phyloP scores from a whole-genome alignment of 2,113 vertebrate species.

The Octodon degus region DNA sequence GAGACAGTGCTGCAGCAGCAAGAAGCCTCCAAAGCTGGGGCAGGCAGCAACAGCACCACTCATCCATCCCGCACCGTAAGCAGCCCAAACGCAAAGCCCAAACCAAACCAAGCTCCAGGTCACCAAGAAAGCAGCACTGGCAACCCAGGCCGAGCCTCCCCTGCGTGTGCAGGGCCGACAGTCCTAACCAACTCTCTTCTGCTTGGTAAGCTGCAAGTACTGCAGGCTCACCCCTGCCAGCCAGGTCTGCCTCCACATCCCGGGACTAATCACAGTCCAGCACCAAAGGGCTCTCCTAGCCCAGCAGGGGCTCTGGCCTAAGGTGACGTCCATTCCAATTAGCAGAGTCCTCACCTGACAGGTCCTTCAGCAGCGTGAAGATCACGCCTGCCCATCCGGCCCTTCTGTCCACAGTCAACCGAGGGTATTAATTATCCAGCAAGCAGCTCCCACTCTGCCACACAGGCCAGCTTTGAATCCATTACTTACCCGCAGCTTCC shows the following conservation, averaged over 20 bases:
- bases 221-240: background rate
- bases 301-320: background rate
- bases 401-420: background rate
- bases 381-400: background rate
- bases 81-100: background rate
- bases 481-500: background rate
- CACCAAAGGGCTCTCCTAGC: background rate
- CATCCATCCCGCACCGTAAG: background rate
- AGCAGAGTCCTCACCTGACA: background rate
- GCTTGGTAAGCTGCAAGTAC: background rate
- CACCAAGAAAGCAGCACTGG: background rate
- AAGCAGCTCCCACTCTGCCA: background rate
- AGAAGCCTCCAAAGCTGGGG: background rate
- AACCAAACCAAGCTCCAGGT: background rate
- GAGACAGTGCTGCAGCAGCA: background rate
- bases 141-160: background rate
- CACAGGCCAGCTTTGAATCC: background rate
- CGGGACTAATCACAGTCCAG: background rate
- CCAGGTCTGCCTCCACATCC: rapidly evolving
- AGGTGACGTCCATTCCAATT: background rate
- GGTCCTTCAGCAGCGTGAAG: background rate
- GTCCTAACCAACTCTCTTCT: background rate
- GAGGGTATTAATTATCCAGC: background rate
- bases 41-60: background rate
- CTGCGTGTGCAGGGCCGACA: background rate